phyloP scores from a whole-genome alignment of 2,888 invertebrate species.

The Monoplex corrugatus region DNA sequence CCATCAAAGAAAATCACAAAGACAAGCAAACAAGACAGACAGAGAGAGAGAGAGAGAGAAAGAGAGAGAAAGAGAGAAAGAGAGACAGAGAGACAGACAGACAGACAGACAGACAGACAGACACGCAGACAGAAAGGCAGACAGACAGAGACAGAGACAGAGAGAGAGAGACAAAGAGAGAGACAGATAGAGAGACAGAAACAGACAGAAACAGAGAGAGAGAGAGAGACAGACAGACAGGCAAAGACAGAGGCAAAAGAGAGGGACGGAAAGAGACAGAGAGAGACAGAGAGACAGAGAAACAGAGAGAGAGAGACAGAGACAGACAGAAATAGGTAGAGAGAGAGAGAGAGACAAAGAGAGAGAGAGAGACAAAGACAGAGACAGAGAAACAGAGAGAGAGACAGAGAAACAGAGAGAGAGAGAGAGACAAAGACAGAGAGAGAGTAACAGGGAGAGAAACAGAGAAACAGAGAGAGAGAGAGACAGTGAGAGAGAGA shows the following conservation, averaged over 20 bases:
- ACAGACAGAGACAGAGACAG: background rate
- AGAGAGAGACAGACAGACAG: no score
- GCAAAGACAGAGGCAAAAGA: no score
- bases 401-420: no score
- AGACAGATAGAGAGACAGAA: no score
- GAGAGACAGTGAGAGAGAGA: no score
- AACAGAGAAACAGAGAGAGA: no score
- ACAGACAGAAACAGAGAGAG: background rate
- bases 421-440: no score
- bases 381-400: background rate
- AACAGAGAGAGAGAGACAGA: background rate
- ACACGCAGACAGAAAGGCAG: background rate
- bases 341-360: background rate
- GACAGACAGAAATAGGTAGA: background rate
- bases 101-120: background rate
- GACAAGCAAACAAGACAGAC: no score
- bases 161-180: background rate
- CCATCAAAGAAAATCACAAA: no score
- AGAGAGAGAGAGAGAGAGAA: slow-evolving; percentile 1
- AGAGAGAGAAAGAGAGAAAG: slow-evolving; percentile 7
- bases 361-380: background rate
- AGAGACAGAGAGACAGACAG: background rate
- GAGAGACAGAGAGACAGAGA: no score
- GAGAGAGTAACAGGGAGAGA: no score
- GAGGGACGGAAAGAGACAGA: no score